phyloP scores from a whole-genome alignment of 2,797 vertebrate species.

The Spea hammondii region DNA sequence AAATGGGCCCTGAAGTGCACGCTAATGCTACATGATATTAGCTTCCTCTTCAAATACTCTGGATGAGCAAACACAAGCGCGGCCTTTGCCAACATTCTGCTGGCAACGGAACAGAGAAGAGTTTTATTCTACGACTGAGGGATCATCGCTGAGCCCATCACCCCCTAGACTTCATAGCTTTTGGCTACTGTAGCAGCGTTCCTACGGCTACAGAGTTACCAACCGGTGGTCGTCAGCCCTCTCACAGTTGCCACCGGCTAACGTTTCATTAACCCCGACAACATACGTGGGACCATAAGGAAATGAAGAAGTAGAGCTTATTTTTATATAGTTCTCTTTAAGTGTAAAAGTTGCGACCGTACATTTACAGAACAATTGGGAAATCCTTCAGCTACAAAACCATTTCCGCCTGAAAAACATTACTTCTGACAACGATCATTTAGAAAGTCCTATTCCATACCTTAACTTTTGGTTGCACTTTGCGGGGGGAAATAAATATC shows the following conservation, averaged over 20 bases:
- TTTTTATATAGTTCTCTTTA: too few species aligned
- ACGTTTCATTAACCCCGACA: too few species aligned
- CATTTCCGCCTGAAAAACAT: too few species aligned
- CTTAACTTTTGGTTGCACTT: too few species aligned
- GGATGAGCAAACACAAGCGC: slow-evolving; percentile 59
- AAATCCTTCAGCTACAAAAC: slow-evolving; percentile 18
- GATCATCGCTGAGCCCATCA: slow-evolving; percentile 46
- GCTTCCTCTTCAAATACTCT: slow-evolving; percentile 57
- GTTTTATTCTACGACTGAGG: slow-evolving; percentile 36
- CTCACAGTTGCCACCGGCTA: too few species aligned
- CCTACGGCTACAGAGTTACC: slow-evolving; percentile 35
- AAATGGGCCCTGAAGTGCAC: slow-evolving; percentile 61
- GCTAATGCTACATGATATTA: slow-evolving; percentile 62
- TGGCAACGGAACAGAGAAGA: slow-evolving; percentile 48
- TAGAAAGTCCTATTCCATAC: too few species aligned
- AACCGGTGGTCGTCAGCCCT: slow-evolving; percentile 19
- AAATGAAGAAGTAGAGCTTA: too few species aligned
- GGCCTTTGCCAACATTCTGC: slow-evolving; percentile 37
- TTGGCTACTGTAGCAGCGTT: slow-evolving; percentile 28
- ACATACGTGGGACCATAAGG: too few species aligned
- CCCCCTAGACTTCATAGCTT: slow-evolving; percentile 34
- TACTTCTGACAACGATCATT: too few species aligned
- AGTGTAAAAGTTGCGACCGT: too few species aligned
- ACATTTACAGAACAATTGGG: too few species aligned
- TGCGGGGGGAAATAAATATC: too few species aligned